phyloP scores from a whole-genome alignment of 2,888 invertebrate genomes.

The Oxystoma pomonae region DNA sequence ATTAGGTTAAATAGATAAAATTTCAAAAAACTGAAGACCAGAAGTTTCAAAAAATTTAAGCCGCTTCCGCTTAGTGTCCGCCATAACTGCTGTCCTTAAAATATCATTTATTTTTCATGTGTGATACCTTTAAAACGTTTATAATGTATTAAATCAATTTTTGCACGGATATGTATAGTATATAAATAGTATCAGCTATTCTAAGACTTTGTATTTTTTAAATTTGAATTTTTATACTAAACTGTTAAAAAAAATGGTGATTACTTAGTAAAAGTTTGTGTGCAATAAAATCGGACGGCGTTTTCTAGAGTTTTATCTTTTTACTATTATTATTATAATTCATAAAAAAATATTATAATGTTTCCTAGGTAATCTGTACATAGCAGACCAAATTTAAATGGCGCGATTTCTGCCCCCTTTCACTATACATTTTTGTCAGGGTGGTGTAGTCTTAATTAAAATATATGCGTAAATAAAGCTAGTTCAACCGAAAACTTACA shows the following conservation, averaged over 20 bases:
- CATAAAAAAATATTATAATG: constrained; percentile 37
- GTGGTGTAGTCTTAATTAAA: constrained; percentile 7
- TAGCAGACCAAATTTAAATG: constrained; percentile 36
- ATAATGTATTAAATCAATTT: constrained; percentile 46
- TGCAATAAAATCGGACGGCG: constrained; percentile 45
- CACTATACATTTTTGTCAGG: constrained; percentile 19
- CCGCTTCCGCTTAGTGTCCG: constrained; percentile 35
- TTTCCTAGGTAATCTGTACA: constrained; percentile 47
- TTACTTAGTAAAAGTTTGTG: constrained; percentile 46
- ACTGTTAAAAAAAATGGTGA: constrained; percentile 49
- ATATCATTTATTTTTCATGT: constrained; percentile 39
- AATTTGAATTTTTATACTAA: constrained; percentile 53
- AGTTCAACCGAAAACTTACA: too few relatives aligned
- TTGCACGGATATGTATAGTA: constrained; percentile 49
- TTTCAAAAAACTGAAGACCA: constrained; percentile 23
- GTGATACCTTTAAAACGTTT: constrained; percentile 46
- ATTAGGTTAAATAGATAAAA: not conserved
- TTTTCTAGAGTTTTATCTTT: constrained; percentile 45
- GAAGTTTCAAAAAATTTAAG: constrained; percentile 20
- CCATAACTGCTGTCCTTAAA: constrained; percentile 40
- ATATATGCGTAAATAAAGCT: not conserved
- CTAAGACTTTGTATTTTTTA: constrained; percentile 52
- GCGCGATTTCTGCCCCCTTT: constrained; percentile 32
- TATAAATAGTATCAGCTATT: constrained; percentile 50
- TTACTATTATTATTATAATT: constrained; percentile 34